These are phyloP conservation scores for Dromas ardeola DNA, from an alignment of 2,113 vertebrate genomes.

Conservation along the genomic window DNA sequence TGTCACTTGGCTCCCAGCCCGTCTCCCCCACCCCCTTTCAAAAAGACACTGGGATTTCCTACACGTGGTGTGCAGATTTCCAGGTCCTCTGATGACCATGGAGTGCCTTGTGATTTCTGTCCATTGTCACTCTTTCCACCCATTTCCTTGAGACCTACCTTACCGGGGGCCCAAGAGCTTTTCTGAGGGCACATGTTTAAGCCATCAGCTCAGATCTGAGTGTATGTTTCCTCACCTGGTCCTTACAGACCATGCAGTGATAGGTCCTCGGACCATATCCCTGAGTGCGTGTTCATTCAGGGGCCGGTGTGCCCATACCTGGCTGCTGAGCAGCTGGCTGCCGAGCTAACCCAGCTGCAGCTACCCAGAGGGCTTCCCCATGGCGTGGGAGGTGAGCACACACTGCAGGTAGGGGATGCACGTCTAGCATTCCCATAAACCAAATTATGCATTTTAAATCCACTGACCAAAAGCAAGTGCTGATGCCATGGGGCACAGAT, in stretches of 20 bases:
- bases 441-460: neutral
- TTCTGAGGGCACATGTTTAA: neutral
- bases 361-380: neutral
- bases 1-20: neutral
- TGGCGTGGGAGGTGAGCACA: rapidly evolving
- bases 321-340: neutral
- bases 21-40: neutral
- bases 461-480: neutral
- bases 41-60: neutral
- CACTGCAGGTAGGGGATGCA: neutral
- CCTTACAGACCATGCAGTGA: neutral
- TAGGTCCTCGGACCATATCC: rapidly evolving
- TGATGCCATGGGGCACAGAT: neutral
- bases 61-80: neutral
- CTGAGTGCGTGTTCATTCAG: rapidly evolving
- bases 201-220: neutral
- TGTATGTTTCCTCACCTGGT: neutral
- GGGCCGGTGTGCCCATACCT: rapidly evolving
- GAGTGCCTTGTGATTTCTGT: neutral
- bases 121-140: neutral
- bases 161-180: neutral
- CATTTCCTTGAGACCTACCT: neutral
- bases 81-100: neutral
- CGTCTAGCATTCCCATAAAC: neutral
- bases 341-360: neutral